These are phyloP conservation scores for Neocloeon triangulifer DNA, from an alignment of 1,140 invertebrate genomes.

Conservation along the genomic window DNA sequence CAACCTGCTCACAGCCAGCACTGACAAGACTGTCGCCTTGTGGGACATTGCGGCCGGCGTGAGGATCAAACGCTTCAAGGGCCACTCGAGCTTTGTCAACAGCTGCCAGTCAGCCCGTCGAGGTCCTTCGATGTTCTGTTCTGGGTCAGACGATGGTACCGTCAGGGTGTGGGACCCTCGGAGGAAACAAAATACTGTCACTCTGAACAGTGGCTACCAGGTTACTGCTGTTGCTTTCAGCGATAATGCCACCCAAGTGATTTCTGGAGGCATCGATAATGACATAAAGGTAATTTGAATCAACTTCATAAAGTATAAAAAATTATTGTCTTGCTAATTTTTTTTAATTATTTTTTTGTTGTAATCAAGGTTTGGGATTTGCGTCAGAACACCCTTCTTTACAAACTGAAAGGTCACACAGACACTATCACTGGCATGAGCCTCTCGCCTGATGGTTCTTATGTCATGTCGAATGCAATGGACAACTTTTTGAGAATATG, in stretches of 20 bases:
- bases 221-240: slow-evolving; percentile 86
- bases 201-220: slow-evolving; percentile 62
- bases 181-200: slow-evolving; percentile 50
- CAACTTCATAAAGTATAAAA: too few species aligned
- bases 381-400: slow-evolving; percentile 68
- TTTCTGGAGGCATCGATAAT: slow-evolving; percentile 89
- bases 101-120: slow-evolving; percentile 54
- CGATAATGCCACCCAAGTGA: slow-evolving; percentile 81
- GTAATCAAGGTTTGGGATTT: slow-evolving; percentile 95
- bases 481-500: slow-evolving; percentile 71
- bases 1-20: slow-evolving; percentile 74
- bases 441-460: slow-evolving; percentile 85
- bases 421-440: slow-evolving; percentile 85
- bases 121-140: slow-evolving; percentile 73
- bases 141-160: slow-evolving; percentile 87
- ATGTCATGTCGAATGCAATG: slow-evolving; percentile 91
- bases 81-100: slow-evolving; percentile 78
- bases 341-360: too few species aligned
- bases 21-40: slow-evolving; percentile 83
- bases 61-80: slow-evolving; percentile 45
- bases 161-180: slow-evolving; percentile 79
- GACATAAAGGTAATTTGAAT: slow-evolving; percentile 64
- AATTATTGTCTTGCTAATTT: too few species aligned
- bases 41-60: slow-evolving; percentile 83
- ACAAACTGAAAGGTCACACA: slow-evolving; percentile 56